These are phyloP conservation scores for Nymphalis io DNA, from an alignment of 1,140 invertebrate species.

Conservation along the genomic window DNA sequence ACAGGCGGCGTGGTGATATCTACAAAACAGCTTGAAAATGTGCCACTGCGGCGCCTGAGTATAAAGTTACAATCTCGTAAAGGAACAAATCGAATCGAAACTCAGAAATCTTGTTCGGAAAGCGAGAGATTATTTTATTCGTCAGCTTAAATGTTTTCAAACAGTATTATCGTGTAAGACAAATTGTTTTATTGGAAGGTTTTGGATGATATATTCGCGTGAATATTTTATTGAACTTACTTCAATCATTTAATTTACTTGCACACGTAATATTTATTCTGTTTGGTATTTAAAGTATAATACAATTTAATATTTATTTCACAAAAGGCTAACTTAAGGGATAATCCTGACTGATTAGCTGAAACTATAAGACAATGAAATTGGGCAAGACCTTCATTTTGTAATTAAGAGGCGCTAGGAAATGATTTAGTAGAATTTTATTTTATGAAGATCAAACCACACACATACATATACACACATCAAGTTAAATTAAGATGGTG, in stretches of 20 bases:
- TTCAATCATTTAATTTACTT: neutral
- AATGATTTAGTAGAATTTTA: too few species aligned
- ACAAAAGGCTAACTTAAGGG: too few species aligned
- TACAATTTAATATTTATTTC: too few species aligned
- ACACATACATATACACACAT: too few species aligned
- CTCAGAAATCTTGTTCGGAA: slow-evolving; percentile 50
- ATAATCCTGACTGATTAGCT: too few species aligned
- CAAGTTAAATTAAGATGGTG: too few species aligned
- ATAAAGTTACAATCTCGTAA: slow-evolving; percentile 64
- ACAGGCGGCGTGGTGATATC: slow-evolving; percentile 57
- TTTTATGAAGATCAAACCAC: too few species aligned
- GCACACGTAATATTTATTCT: neutral
- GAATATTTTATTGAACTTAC: slow-evolving; percentile 4
- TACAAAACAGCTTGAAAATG: slow-evolving; percentile 55
- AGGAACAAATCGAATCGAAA: slow-evolving; percentile 58
- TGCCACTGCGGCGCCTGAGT: slow-evolving; percentile 60
- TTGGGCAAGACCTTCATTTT: too few species aligned
- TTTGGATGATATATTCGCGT: slow-evolving; percentile 12
- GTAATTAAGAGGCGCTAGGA: too few species aligned
- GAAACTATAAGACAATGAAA: too few species aligned
- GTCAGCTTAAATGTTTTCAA: slow-evolving; percentile 58
- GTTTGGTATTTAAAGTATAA: too few species aligned
- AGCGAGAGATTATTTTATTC: slow-evolving; percentile 57
- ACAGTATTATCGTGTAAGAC: slow-evolving; percentile 55
- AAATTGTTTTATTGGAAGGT: slow-evolving; percentile 46